A percentile compares a stretch with the other conserved stretches of the same genome.
Evolutionary conservation across 2,888 invertebrate genomes (phyloP).

Genomic region (Acleris emargana): DNA sequence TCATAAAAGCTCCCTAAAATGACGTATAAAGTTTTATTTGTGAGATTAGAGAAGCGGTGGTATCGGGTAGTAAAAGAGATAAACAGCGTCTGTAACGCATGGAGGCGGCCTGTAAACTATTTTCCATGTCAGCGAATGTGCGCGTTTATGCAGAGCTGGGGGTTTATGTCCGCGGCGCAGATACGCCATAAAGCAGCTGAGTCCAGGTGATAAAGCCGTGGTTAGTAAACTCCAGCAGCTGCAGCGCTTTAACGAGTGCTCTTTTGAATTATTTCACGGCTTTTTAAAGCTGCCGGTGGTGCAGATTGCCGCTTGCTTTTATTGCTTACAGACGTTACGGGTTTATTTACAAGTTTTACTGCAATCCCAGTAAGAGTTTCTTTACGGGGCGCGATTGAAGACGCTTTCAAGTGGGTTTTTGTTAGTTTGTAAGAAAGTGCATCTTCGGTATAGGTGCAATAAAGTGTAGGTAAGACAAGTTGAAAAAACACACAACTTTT

Average conservation of each 20-base stretch:
- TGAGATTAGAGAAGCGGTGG: slow-evolving; percentile 70
- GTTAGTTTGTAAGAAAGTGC: slow-evolving; percentile 24
- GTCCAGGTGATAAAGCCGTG: slow-evolving; percentile 73
- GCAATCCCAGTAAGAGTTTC: slow-evolving; percentile 32
- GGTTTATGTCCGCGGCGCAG: slow-evolving; percentile 58
- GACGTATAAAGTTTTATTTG: slow-evolving; percentile 76
- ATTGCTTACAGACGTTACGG: slow-evolving; percentile 51
- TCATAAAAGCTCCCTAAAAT: slow-evolving; percentile 74
- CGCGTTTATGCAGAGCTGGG: slow-evolving; percentile 65
- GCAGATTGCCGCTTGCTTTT: slow-evolving; percentile 66
- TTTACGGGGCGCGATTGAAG: slow-evolving; percentile 27
- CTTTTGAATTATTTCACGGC: slow-evolving; percentile 78
- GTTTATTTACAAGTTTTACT: slow-evolving; percentile 36
- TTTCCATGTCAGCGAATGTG: slow-evolving; percentile 80
- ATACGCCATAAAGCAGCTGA: slow-evolving; percentile 60
- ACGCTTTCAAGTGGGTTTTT: slow-evolving; percentile 19
- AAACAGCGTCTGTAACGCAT: slow-evolving; percentile 67
- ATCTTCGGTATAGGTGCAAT: too few relatives aligned
- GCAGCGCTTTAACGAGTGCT: slow-evolving; percentile 74
- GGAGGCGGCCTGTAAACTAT: slow-evolving; percentile 76
- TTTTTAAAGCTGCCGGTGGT: slow-evolving; percentile 62
- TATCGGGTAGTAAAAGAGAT: slow-evolving; percentile 73
- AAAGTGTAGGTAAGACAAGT: too few relatives aligned
- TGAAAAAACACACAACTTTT: too few relatives aligned
- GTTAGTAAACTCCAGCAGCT: slow-evolving; percentile 69